Base-by-base conservation (phyloP, 1,140 invertebrate genomes). In the Rhagoletis zephyria region DNA sequence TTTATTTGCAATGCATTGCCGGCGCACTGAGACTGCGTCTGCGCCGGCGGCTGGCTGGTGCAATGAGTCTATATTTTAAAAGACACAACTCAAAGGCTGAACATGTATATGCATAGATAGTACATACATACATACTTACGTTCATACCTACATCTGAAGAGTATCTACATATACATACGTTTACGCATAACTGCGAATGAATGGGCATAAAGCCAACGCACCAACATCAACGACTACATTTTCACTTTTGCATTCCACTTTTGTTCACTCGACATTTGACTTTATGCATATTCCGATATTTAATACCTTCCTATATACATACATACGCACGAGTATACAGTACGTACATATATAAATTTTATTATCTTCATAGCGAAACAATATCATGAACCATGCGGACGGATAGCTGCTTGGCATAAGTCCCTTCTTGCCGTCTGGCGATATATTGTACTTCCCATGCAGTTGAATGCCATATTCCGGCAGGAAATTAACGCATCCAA, bases 401-500 rank as follows among this genome's bases (percentile, higher is more conserved):
- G 48, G 14, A 51, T 14, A 30, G 30, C 30, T 30, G 30, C 30
- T 30, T 30, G 30, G 30, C 30, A 30, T 30, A 30, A 30, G 30
- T 12, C 30, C 4, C 45, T 45, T 12, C 12, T 48, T 30, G 7
- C 30, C 45, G 12, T 3, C n/a, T 14, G 45, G n/a, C 16, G 16
- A 6, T 48, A 9, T 19, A 19, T 14, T 63, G 9, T 63, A 14
- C 16, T 81, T 56, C 67, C 14, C 67, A 48, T 10, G 74, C 70
- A 48, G n/a, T 19, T n/a, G 74, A 19, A 81, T 19, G 48, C 48
- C 3, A 81, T 81, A 48, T 81, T 19, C 67, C n/a, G 74, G 1
- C 9, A 81, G 48, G 48, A 81, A 81, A 81, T 81, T 81, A 81
- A 81, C 74, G 74, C 74, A 81, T 56, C 48, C 74, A 81, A 81